Conservation (phyloP, 2,113 vertebrate genomes). For the Microcebus jonahi region DNA sequence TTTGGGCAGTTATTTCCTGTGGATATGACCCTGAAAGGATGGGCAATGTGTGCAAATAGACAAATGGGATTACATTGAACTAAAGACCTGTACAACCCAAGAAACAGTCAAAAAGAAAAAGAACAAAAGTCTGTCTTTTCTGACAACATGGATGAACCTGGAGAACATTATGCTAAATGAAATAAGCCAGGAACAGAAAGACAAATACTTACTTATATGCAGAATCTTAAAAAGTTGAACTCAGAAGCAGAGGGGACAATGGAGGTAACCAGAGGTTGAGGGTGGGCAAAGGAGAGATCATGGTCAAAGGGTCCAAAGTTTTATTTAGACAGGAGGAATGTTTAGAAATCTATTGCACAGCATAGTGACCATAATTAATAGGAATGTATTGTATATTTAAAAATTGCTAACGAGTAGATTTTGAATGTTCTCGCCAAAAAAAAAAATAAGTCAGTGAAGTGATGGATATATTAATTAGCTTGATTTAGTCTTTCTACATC, state of each 20-base stretch:
- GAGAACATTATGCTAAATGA: neutral
- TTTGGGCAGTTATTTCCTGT: neutral
- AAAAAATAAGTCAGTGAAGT: neutral
- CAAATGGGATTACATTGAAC: neutral
- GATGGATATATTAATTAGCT: neutral
- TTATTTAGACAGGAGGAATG: neutral
- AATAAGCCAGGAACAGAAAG: neutral
- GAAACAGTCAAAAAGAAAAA: neutral
- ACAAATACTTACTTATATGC: neutral
- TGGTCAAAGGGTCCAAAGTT: neutral
- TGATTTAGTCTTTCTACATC: neutral
- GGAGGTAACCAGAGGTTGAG: neutral
- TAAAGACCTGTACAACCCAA: neutral
- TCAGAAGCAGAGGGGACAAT: neutral
- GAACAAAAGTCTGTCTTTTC: neutral
- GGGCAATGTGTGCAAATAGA: too few relatives aligned
- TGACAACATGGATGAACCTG: neutral
- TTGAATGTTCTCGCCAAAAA: neutral
- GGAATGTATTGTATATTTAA: neutral
- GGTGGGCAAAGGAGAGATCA: neutral
- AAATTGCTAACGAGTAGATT: neutral
- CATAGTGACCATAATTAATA: neutral
- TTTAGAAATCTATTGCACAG: neutral
- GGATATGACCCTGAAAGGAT: neutral
- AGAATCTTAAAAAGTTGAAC: conserved; percentile 49